Evolutionary conservation across 2,888 invertebrate species (phyloP), one percentile per base, ranked within the genome.

Genomic region (Drosophila formosana): DNA sequence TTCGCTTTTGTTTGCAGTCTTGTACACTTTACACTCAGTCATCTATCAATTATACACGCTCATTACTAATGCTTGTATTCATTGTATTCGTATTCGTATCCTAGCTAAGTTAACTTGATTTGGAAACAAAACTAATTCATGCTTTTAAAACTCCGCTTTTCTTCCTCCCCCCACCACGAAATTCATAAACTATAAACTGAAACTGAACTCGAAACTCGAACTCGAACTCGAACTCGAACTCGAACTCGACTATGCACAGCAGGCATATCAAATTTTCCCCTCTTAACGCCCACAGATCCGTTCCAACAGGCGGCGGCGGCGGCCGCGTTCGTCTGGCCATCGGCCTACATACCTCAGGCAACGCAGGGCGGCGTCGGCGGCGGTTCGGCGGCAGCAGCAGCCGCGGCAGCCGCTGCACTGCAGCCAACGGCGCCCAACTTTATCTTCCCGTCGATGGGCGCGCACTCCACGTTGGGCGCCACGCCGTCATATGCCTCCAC

Each of bases 401-500:
- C 77, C 25, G 75, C 89, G 6, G 82, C 90, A 66, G 80, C 89
- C 7, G 82, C 90, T 66, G 80, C 91, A 9, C 62, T 91, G 67
- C 91, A 90, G 79, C 82, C 90, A 75, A 82, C 91, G 72, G 80
- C 90, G 64, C 85, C 91, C 58, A 91, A 91, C 72, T 90, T 91
- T 61, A 80, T 92, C 61, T 91, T 91, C 65, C 91, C 91, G 30
- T 86, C 91, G 61, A 90, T 91, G 87, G 90, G 88, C 60, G 72
- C 89, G 30, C 91, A 91, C 65, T 82, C 88, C 25, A 82, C 88
- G 9, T 72, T 89, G 70, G 82, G 89, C 68, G 75, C 85, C 39
- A 76, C 89, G 28, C 88, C 89, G 4, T 76, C 91, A 28, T 91
- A 89, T 69, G 86, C 90, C 32, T 89, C 96, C 60, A 94, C 96